Evolutionary conservation across 2,113 vertebrate genomes (phyloP).

Genomic region (Oreocharis arfaki): DNA sequence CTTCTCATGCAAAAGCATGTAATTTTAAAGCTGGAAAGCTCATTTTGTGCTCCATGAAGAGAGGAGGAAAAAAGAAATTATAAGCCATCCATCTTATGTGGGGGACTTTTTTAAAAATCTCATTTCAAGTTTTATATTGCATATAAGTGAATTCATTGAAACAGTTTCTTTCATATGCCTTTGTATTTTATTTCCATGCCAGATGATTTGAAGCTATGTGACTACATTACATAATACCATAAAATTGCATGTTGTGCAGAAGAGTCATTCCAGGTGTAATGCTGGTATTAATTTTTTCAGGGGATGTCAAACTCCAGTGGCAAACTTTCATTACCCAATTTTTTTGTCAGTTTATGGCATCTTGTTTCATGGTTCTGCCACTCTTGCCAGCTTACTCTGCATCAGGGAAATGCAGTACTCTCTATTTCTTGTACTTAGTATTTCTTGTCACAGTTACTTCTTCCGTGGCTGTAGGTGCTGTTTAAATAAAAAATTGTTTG

Average conservation of each 20-base stretch:
- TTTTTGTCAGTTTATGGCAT: background rate
- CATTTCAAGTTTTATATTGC: background rate
- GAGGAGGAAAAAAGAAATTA: background rate
- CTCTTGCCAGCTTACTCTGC: background rate
- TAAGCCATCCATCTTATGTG: background rate
- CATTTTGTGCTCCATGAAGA: background rate
- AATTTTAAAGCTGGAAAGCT: background rate
- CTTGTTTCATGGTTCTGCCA: background rate
- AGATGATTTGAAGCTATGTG: background rate
- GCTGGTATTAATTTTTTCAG: background rate
- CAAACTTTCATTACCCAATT: background rate
- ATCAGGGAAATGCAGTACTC: background rate
- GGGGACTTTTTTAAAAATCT: background rate
- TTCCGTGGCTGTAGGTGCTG: background rate
- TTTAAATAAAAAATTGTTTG: background rate
- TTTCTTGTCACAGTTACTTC: background rate
- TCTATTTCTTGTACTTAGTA: background rate
- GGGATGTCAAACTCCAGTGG: background rate
- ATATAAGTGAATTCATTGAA: background rate
- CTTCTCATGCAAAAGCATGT: background rate
- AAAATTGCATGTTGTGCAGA: background rate
- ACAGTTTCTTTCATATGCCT: background rate
- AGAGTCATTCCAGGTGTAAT: background rate
- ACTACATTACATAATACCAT: background rate
- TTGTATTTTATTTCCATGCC: background rate